These are phyloP conservation scores for Oreochromis niloticus DNA, from an alignment of 2,113 vertebrate genomes.

Conservation along the genomic window DNA sequence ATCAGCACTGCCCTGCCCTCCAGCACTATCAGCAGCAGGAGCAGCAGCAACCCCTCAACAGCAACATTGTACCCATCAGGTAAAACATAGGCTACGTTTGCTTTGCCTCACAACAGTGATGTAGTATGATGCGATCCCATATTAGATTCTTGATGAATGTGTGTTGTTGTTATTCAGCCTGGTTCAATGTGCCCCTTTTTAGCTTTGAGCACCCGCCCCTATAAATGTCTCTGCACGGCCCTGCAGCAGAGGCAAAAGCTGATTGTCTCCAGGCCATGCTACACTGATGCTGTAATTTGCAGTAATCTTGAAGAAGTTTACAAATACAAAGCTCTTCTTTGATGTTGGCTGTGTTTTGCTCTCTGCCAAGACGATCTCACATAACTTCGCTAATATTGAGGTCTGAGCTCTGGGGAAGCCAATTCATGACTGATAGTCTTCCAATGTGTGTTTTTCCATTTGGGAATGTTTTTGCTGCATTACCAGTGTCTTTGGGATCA, in stretches of 20 bases:
- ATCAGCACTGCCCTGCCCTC: no score
- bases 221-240: no score
- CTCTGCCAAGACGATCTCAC: background rate
- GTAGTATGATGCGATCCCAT: no score
- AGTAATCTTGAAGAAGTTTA: background rate
- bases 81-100: no score
- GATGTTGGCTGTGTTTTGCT: background rate
- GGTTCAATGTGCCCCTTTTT: no score
- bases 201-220: no score
- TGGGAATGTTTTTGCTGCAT: background rate
- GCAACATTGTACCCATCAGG: no score
- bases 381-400: background rate
- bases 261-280: background rate
- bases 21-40: no score
- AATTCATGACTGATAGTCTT: background rate
- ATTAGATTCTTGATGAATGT: no score
- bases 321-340: background rate
- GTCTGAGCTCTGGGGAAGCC: background rate
- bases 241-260: background rate
- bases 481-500: background rate
- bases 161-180: no score
- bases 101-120: no score
- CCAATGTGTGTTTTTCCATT: background rate
- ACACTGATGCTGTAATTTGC: background rate
- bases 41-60: no score